Conservation (phyloP, 2,797 vertebrate species). For the Peromyscus eremicus region DNA sequence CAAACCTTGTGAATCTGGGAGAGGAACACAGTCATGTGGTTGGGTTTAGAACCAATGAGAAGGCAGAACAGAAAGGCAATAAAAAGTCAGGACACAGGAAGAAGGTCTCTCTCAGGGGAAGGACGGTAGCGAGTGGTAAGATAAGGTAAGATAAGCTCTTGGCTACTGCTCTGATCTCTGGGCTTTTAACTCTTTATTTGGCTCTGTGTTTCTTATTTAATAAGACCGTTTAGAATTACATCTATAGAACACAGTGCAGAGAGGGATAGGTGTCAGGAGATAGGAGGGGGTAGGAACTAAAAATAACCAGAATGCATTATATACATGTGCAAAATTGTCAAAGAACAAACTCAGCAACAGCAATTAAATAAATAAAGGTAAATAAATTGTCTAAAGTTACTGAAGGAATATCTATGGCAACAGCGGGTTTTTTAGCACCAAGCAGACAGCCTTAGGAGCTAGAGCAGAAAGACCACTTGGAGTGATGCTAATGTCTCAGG, state of each 20-base stretch:
- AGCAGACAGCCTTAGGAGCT: background rate
- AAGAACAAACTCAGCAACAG: background rate
- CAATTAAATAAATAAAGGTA: too few relatives aligned
- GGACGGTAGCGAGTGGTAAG: too few relatives aligned
- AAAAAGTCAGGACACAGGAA: too few relatives aligned
- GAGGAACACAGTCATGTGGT: too few relatives aligned
- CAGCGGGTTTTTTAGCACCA: background rate
- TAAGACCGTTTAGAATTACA: too few relatives aligned
- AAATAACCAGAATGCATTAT: background rate
- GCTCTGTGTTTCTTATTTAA: too few relatives aligned
- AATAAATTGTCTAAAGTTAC: background rate
- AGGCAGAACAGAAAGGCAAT: too few relatives aligned
- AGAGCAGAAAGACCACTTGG: background rate
- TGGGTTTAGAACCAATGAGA: too few relatives aligned
- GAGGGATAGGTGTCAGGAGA: background rate
- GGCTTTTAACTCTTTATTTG: too few relatives aligned
- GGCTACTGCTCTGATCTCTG: too few relatives aligned
- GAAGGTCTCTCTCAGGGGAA: too few relatives aligned
- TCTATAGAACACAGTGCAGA: background rate
- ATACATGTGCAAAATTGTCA: background rate
- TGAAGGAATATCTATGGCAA: background rate
- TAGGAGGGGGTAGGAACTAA: background rate
- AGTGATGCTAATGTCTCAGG: background rate
- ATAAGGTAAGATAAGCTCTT: too few relatives aligned
- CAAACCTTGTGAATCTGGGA: background rate